These are phyloP conservation scores for Ahaetulla prasina DNA, from an alignment of 2,113 vertebrate species.

Conservation along the genomic window DNA sequence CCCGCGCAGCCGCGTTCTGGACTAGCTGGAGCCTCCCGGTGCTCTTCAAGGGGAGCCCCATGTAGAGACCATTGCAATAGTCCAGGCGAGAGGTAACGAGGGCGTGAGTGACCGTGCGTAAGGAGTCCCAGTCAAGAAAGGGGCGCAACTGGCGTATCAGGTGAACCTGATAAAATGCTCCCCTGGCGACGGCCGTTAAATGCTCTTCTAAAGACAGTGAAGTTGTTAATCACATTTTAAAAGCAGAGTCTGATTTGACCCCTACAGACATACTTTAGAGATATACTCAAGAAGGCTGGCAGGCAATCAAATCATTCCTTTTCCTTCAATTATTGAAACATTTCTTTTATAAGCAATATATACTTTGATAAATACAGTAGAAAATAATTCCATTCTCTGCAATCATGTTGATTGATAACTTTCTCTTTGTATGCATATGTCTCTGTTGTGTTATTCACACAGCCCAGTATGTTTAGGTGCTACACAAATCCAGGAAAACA, in stretches of 20 bases:
- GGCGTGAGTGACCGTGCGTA: too few relatives aligned
- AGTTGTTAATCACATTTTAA: background rate
- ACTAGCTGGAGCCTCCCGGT: too few relatives aligned
- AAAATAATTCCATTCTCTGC: background rate
- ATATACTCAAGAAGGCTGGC: background rate
- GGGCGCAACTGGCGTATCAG: too few relatives aligned
- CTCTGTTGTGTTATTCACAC: background rate
- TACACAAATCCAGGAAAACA: background rate
- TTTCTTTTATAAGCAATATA: background rate
- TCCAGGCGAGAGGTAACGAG: too few relatives aligned
- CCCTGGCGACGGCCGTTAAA: too few relatives aligned
- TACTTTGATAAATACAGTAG: background rate
- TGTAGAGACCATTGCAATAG: too few relatives aligned
- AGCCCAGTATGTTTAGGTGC: background rate
- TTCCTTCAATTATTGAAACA: background rate
- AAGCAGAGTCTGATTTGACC: background rate
- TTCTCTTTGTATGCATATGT: background rate
- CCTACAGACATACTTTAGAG: background rate
- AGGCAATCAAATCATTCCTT: background rate
- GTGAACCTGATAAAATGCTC: too few relatives aligned
- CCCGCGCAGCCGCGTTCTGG: too few relatives aligned
- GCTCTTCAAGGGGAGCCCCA: too few relatives aligned
- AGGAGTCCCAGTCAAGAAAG: too few relatives aligned
- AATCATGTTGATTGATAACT: background rate
- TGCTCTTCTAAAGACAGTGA: too few relatives aligned